Base-by-base conservation (phyloP, 2,888 invertebrate species). In the Dynastes grantii region DNA sequence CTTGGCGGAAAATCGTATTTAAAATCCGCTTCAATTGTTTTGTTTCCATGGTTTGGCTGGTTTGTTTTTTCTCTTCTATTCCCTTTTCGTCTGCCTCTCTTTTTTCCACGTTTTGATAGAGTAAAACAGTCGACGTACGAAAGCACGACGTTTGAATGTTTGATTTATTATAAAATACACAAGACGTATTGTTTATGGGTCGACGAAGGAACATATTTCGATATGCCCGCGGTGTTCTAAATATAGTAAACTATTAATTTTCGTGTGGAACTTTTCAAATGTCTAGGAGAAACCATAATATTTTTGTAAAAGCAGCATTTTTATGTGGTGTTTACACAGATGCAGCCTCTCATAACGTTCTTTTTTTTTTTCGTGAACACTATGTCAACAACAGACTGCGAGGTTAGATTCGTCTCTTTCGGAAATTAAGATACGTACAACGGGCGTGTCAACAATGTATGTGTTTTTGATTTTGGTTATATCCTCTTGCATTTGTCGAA, bases 221-320 rank as follows among this genome's bases (percentile, higher is more conserved):
- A 67, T 49, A 67, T 49, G 16, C 45, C 6, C 9, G 49, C 22
- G 22, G 16, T 49, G 71, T 27, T 73, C 73, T 73, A 73, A 73
- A 73, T 73, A 73, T 73, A 73, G 73, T 73, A 16, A 58, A 73
- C 73, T 73, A 73, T 73, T 73, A 73, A 73, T 73, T 73, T 73
- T 73, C 73, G 73, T 73, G 73, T 61, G 73, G 73, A 73, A 61
- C 73, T 58, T 61, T 73, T 73, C 73, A 61, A 73, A 73, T 58
- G 73, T 73, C 73, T 73, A 73, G 40, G 61, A 58, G 73, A 73
- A 73, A 73, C 73, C 73, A 73, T 73, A 73, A 73, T 73, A 73
- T 73, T 73, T 73, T 73, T 73, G 73, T 73, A 73, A 73, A 73
- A 73, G 73, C 73, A 73, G 73, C 58, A 73, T 73, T 73, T 73